A percentile compares a stretch with the other conserved stretches of the same genome.
phyloP scores from a whole-genome alignment of 2,113 vertebrate genomes.

The Falcunculus frontatus region DNA sequence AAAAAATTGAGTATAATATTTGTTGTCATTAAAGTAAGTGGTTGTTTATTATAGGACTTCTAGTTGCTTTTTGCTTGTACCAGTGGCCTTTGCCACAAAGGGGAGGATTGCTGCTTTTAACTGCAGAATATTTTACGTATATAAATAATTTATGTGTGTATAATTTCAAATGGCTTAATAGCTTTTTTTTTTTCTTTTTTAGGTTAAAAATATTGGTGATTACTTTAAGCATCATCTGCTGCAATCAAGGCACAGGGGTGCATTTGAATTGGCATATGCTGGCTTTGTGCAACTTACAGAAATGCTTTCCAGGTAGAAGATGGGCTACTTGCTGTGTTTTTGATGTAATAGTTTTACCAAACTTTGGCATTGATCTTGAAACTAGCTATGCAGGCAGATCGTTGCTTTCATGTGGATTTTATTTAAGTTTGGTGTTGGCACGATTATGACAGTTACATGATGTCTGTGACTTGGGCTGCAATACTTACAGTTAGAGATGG shows the following conservation, averaged over 20 bases:
- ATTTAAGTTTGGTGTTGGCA: neutral
- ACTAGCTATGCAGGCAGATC: neutral
- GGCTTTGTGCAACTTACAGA: constrained; percentile 93
- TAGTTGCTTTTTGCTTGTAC: neutral
- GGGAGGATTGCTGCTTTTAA: neutral
- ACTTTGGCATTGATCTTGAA: neutral
- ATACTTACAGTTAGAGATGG: neutral
- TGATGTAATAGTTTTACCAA: neutral
- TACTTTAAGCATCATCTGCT: constrained; percentile 95
- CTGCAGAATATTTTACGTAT: neutral
- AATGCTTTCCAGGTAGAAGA: constrained; percentile 85
- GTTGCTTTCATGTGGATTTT: neutral
- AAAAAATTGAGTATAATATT: neutral
- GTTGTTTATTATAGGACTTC: neutral
- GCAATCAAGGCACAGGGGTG: constrained; percentile 94
- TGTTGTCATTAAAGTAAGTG: neutral
- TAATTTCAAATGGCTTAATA: neutral
- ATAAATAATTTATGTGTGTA: neutral
- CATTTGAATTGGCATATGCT: constrained; percentile 95
- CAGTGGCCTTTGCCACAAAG: neutral
- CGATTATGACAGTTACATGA: neutral
- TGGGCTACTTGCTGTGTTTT: neutral
- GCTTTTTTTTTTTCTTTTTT: neutral
- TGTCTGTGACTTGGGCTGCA: neutral
- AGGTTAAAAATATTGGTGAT: constrained; percentile 89